Evolutionary conservation across 2,888 invertebrate species (phyloP).

Genomic region (Phania funesta): DNA sequence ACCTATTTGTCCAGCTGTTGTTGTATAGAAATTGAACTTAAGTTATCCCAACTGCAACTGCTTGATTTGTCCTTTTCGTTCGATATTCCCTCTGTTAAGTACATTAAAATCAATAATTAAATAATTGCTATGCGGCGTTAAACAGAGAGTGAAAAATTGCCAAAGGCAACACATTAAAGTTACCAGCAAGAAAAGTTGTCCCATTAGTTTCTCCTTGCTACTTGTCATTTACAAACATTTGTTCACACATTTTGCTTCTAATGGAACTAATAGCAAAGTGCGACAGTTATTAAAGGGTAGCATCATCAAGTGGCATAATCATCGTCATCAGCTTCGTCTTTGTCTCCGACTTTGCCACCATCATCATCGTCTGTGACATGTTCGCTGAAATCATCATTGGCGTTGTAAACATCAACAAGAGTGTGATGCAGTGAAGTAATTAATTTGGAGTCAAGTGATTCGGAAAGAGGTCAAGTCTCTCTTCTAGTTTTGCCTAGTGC

Average conservation of each 20-base stretch:
- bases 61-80: not conserved
- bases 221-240: not conserved
- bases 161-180: conserved; percentile 47
- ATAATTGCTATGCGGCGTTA: conserved; percentile 57
- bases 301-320: conserved; percentile 59
- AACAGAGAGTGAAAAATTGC: conserved; percentile 48
- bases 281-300: conserved; percentile 43
- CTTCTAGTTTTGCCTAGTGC: conserved; percentile 60
- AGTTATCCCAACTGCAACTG: too few species aligned
- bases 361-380: conserved; percentile 29
- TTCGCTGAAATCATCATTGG: conserved; percentile 45
- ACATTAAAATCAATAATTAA: conserved; percentile 69
- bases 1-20: too few species aligned
- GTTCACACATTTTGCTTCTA: not conserved
- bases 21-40: too few species aligned
- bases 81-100: conserved; percentile 61
- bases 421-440: conserved; percentile 64
- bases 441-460: conserved; percentile 67
- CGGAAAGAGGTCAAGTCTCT: conserved; percentile 65
- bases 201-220: conserved; percentile 31
- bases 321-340: conserved; percentile 14
- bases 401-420: conserved; percentile 48
- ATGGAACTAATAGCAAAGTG: conserved; percentile 8
- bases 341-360: not conserved
- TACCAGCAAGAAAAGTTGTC: conserved; percentile 13